Evolutionary conservation across 30 jellyfish, hydroid and myxozoan genomes (phyloP).

Genomic region (Hydractinia echinata): DNA sequence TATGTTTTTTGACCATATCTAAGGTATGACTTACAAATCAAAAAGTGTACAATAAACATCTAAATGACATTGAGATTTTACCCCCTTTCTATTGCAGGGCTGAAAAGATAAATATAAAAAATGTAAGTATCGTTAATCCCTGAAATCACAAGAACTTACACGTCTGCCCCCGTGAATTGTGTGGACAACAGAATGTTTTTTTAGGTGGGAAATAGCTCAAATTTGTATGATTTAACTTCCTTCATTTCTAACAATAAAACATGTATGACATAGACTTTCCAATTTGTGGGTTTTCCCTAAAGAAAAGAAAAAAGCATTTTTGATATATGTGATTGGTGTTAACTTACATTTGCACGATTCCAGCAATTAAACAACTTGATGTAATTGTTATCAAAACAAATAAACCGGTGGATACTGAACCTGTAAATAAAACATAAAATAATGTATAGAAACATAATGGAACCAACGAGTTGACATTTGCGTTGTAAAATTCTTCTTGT

Average conservation of each 20-base stretch:
- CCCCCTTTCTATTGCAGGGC: too few species aligned
- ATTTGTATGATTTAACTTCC: background rate
- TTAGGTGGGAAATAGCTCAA: background rate
- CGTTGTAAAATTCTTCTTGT: background rate
- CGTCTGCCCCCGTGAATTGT: too few species aligned
- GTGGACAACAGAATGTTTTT: background rate
- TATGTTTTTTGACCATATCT: too few species aligned
- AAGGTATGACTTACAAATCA: too few species aligned
- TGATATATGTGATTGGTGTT: background rate
- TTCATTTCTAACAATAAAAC: background rate
- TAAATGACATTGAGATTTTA: too few species aligned
- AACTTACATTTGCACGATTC: slow-evolving; percentile 70
- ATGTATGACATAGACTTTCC: too few species aligned
- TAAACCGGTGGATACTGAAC: slow-evolving; percentile 76
- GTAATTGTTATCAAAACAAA: slow-evolving; percentile 76
- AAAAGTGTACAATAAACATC: too few species aligned
- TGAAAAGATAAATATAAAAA: too few species aligned
- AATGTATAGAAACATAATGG: background rate
- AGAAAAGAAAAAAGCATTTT: too few species aligned
- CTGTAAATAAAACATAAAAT: slow-evolving; percentile 24
- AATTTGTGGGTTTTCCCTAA: too few species aligned
- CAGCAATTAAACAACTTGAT: slow-evolving; percentile 66
- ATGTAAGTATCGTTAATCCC: too few species aligned
- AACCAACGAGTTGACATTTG: background rate
- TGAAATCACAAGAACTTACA: too few species aligned